phyloP scores from a whole-genome alignment of 2,888 invertebrate genomes.

The Kryphioiulus occultus region DNA sequence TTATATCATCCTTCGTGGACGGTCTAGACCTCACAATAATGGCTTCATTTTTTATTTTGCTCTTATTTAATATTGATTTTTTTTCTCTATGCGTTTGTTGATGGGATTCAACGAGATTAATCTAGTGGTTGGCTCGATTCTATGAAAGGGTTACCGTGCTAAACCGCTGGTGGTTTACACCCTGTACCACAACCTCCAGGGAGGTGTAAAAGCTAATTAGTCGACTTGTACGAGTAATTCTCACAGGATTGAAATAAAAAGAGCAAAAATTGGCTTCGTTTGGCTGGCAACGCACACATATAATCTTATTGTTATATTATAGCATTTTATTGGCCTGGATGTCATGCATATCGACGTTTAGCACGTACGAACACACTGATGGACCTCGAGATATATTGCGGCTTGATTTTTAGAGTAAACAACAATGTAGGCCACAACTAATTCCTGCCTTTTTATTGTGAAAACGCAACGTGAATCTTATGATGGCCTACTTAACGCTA shows the following conservation, averaged over 20 bases:
- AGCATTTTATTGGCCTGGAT: constrained; percentile 15
- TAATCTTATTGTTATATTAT: constrained; percentile 25
- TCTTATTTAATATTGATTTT: constrained; percentile 16
- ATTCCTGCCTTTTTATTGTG: neutral
- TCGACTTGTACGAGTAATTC: neutral
- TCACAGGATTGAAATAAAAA: constrained; percentile 29
- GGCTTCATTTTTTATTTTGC: neutral
- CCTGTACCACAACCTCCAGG: neutral
- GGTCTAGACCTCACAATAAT: constrained; percentile 6
- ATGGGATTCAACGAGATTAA: neutral
- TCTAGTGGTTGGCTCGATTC: neutral
- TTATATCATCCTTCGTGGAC: neutral
- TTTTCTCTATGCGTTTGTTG: neutral
- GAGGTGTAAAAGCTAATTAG: neutral
- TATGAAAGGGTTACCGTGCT: neutral
- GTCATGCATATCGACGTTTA: constrained; percentile 16
- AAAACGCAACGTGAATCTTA: neutral
- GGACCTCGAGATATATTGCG: neutral
- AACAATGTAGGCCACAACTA: neutral
- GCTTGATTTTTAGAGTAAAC: neutral
- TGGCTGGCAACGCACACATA: neutral
- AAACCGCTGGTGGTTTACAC: neutral
- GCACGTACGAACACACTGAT: constrained; percentile 30
- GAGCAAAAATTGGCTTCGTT: neutral
- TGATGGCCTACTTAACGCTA: constrained; percentile 22